Percentiles rank a stretch among this genome's conserved stretches.
Evolutionary conservation across 2,888 invertebrate species (phyloP).

Genomic region (Rotaria socialis): DNA sequence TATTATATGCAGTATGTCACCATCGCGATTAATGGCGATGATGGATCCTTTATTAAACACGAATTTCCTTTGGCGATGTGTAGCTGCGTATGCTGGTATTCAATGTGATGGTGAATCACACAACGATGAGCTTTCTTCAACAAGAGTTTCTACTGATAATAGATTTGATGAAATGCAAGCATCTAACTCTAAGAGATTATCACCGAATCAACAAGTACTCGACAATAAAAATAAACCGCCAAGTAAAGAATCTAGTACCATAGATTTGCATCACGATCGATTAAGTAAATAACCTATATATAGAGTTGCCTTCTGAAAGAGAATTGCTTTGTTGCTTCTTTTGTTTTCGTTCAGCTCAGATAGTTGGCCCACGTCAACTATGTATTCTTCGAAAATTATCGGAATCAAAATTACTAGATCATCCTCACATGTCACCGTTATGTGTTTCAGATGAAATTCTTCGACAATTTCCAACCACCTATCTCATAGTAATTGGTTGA

Average conservation of each 20-base stretch:
- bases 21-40: slow-evolving; percentile 40
- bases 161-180: too few relatives aligned
- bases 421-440: slow-evolving; percentile 83
- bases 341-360: not conserved
- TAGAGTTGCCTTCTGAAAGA: too few relatives aligned
- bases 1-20: slow-evolving; percentile 50
- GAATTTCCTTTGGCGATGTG: slow-evolving; percentile 44
- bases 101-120: too few relatives aligned
- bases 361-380: not conserved
- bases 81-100: slow-evolving; percentile 35
- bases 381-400: slow-evolving; percentile 49
- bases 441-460: slow-evolving; percentile 76
- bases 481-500: slow-evolving; percentile 69
- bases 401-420: slow-evolving; percentile 58
- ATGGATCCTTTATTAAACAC: slow-evolving; percentile 44
- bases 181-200: too few relatives aligned
- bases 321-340: too few relatives aligned
- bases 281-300: too few relatives aligned
- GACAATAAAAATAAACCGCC: too few relatives aligned
- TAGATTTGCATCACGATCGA: too few relatives aligned
- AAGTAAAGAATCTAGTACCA: too few relatives aligned
- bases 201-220: too few relatives aligned
- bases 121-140: too few relatives aligned
- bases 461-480: slow-evolving; percentile 74
- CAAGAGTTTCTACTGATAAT: too few relatives aligned